phyloP scores from a whole-genome alignment of 2,797 vertebrate genomes.

The Heteromormyrus szaboi region DNA sequence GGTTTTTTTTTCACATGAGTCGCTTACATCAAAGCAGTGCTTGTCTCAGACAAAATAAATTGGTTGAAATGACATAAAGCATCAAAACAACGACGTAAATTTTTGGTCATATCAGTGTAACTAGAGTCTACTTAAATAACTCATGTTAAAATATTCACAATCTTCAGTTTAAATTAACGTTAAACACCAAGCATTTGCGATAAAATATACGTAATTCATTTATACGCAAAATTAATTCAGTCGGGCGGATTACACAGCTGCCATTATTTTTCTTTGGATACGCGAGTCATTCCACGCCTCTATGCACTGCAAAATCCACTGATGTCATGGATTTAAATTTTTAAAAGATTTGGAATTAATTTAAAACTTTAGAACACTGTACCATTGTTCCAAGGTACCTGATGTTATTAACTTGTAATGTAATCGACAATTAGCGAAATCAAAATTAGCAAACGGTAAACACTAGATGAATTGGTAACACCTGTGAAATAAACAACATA shows the following conservation, averaged over 20 bases:
- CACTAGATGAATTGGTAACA: neutral
- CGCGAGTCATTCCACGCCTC: neutral
- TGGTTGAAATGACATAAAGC: neutral
- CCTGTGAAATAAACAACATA: neutral
- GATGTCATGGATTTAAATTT: neutral
- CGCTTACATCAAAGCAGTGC: neutral
- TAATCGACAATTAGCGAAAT: neutral
- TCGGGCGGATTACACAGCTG: neutral
- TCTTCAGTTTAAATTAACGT: neutral
- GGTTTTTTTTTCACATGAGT: neutral
- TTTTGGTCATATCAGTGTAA: neutral
- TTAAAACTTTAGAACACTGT: neutral
- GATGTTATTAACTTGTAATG: neutral
- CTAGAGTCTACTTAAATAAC: neutral
- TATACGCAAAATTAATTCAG: neutral
- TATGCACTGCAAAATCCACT: neutral
- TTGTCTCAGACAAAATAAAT: neutral
- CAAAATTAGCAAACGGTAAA: neutral
- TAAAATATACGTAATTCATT: neutral
- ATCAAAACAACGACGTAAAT: neutral
- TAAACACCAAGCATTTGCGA: neutral
- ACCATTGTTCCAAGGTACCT: neutral
- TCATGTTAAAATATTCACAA: neutral
- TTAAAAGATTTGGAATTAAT: neutral
- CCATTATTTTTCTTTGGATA: neutral